Conservation (phyloP, 2,113 vertebrate genomes). For the Hippotragus niger region DNA sequence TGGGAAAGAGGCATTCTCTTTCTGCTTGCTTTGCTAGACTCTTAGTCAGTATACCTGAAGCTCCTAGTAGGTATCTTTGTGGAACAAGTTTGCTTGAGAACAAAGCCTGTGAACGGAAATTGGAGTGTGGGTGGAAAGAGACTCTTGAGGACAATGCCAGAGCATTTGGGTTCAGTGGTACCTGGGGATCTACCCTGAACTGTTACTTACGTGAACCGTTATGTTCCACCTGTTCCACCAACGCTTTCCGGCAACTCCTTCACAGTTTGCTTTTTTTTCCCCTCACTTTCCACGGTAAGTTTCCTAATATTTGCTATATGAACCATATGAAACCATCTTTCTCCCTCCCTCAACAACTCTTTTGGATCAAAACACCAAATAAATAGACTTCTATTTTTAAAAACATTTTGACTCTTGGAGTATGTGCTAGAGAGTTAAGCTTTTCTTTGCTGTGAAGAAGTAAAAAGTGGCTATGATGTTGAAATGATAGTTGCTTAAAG, state of each 20-base stretch:
- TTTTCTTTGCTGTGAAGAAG: neutral
- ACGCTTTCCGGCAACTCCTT: neutral
- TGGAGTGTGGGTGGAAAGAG: neutral
- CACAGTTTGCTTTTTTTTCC: neutral
- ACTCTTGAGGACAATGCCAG: neutral
- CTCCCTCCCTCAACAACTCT: neutral
- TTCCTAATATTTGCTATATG: neutral
- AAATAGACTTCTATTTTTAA: constrained; percentile 5
- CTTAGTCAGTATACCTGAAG: neutral
- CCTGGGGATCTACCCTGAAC: neutral
- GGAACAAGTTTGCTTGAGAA: constrained; percentile 25
- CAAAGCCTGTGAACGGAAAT: neutral
- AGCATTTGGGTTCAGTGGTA: neutral
- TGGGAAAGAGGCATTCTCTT: neutral
- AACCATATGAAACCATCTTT: neutral
- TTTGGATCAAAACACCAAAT: neutral
- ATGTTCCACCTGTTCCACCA: neutral
- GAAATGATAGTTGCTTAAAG: neutral
- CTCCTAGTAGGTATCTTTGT: neutral
- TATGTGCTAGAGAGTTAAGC: neutral
- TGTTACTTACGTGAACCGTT: neutral
- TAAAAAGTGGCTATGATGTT: neutral
- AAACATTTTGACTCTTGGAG: neutral
- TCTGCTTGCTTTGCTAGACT: neutral
- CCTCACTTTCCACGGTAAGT: neutral